phyloP scores from a whole-genome alignment of 2,888 invertebrate genomes.

The Cremastinae sp. region DNA sequence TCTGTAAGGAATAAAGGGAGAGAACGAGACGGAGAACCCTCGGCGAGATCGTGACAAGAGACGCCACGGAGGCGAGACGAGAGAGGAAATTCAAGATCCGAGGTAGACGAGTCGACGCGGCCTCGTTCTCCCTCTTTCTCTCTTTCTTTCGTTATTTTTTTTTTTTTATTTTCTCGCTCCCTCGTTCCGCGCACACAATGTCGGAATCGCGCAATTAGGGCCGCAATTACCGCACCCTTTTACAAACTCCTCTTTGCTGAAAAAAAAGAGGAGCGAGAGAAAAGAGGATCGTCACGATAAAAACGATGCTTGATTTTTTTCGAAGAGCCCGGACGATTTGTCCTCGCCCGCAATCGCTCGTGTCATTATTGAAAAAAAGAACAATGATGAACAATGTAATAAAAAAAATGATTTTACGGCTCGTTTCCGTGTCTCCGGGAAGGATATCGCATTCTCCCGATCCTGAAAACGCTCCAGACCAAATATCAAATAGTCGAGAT shows the following conservation, averaged over 20 bases:
- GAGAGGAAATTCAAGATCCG: conserved; percentile 29
- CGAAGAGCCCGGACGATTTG: background rate
- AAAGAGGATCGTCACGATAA: background rate
- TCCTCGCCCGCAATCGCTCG: background rate
- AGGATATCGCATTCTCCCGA: background rate
- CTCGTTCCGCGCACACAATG: conserved; percentile 60
- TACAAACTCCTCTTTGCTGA: conserved; percentile 42
- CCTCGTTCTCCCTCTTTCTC: conserved; percentile 53
- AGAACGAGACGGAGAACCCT: conserved; percentile 20
- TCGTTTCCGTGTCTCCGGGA: conserved; percentile 16
- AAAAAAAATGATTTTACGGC: conserved; percentile 24
- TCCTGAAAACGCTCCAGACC: background rate
- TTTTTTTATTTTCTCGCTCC: conserved; percentile 28
- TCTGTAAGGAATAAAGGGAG: background rate
- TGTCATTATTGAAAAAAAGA: conserved; percentile 14
- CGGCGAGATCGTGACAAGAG: conserved; percentile 35
- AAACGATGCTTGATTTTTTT: conserved; percentile 2
- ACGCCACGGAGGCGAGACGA: conserved; percentile 9
- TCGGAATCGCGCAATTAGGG: conserved; percentile 63
- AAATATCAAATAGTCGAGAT: conserved; percentile 20
- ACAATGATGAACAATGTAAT: conserved; percentile 1
- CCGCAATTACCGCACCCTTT: conserved; percentile 59
- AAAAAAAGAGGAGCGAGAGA: conserved; percentile 1
- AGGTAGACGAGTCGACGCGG: conserved; percentile 44
- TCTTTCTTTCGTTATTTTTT: conserved; percentile 34